These are phyloP conservation scores for Helostoma temminkii DNA, from an alignment of 2,797 vertebrate species.

Conservation along the genomic window DNA sequence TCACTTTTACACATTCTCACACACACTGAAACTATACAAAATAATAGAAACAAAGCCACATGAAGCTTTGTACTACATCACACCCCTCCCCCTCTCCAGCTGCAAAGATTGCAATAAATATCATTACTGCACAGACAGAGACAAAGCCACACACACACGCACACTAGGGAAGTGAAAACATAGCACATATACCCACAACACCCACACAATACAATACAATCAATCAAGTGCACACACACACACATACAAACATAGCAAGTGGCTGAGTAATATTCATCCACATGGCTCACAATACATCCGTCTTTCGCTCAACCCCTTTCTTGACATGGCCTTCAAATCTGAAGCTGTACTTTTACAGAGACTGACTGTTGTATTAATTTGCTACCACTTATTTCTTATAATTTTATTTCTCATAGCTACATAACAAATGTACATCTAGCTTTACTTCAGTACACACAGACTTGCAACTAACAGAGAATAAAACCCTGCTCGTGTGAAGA, in stretches of 20 bases:
- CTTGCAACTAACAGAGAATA: neutral
- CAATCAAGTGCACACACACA: conserved; percentile 46
- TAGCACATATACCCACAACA: conserved; percentile 7
- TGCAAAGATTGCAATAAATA: conserved; percentile 80
- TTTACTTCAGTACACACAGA: conserved; percentile 2
- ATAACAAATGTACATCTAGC: neutral
- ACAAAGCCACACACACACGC: conserved; percentile 46
- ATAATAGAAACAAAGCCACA: conserved; percentile 73
- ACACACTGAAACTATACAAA: conserved; percentile 51
- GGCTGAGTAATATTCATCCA: conserved; percentile 33
- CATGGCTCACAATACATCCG: conserved; percentile 17
- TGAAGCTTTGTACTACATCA: conserved; percentile 57
- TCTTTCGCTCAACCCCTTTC: conserved; percentile 18
- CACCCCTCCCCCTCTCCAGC: conserved; percentile 69
- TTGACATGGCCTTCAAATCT: conserved; percentile 31
- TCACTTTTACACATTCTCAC: conserved; percentile 10
- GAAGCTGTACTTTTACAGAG: conserved; percentile 16
- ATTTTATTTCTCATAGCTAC: neutral
- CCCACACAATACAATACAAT: conserved; percentile 60
- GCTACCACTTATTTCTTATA: neutral
- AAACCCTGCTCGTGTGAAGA: conserved; percentile 6
- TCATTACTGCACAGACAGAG: conserved; percentile 67
- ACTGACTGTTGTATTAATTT: neutral
- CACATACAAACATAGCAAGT: conserved; percentile 8
- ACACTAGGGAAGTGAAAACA: conserved; percentile 9